Base-by-base conservation (phyloP, 2,113 vertebrate genomes). In the Oryzias celebensis region DNA sequence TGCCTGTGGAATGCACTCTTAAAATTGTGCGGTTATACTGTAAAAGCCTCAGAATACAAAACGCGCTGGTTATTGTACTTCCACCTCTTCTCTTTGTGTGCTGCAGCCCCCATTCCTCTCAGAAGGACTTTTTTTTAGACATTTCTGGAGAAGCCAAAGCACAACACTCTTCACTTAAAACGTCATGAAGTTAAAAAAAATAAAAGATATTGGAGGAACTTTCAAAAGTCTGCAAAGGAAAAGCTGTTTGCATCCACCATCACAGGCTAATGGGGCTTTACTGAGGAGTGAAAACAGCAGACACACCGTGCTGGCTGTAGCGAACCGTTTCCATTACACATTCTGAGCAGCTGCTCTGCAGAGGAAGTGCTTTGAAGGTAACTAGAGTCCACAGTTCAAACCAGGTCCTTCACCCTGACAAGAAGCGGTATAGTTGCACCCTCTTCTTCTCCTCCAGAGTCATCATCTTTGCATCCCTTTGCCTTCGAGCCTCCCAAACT, bases 281-380 rank as follows among this genome's bases (percentile, higher is more conserved):
- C 52, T 75, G 68, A 71, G 60, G 60, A 73, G 68, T 28, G 63
- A 71, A 71, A 68, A 63, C 70, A 68, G 72, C 8, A 68, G 62
- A 82, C 71, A 73, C 65, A 43, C 73, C 22, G 52, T 1, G 23
- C 62, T 28, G 65, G 71, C 75, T 68, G 59, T 49, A 71, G 73
- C 45, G 46, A 75, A 64, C 65, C 31, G 52, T 71, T 81, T 77
- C 80, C 73, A 87, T 87, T 85, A 81, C 81, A 77, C 74, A 80
- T 83, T 84, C 82, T 65, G 78, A 85, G 82, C 89, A 87, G 84
- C 87, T 86, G 76, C 79, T 87, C 74, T 73, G 70, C 49, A 65
- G 69, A 88, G 80, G 86, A 90, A 86, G 77, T 84, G 62, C 76
- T 90, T 88, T 88, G 80, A 56, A 62, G 31, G 67, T 76, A 79